Evolutionary conservation across 2,888 invertebrate genomes (phyloP).

Genomic region (Psylliodes chrysocephalus): DNA sequence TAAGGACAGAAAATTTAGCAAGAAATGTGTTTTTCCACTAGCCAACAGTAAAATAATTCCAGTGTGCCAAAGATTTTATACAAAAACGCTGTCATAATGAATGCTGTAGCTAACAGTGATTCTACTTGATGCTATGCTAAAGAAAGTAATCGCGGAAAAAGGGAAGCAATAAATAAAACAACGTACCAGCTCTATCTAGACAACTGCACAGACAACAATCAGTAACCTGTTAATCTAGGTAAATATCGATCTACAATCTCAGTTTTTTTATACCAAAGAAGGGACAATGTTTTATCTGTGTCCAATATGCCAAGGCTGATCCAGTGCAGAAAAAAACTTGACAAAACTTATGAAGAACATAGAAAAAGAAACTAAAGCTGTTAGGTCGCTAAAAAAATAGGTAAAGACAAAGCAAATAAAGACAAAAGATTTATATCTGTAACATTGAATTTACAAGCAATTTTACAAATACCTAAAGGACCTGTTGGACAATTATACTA

Average conservation of each 20-base stretch:
- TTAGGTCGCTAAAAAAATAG: background rate
- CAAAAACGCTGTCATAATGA: too few species aligned
- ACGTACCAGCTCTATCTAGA: background rate
- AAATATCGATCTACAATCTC: conserved; percentile 6
- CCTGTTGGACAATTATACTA: background rate
- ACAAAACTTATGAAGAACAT: too few species aligned
- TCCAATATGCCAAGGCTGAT: background rate
- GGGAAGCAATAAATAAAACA: background rate
- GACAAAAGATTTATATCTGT: background rate
- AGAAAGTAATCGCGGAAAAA: too few species aligned
- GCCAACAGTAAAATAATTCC: too few species aligned
- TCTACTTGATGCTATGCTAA: too few species aligned
- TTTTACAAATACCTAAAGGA: conserved; percentile 11
- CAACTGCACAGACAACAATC: background rate
- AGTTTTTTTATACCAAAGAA: conserved; percentile 14
- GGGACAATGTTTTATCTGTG: background rate
- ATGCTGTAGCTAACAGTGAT: too few species aligned
- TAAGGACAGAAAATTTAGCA: too few species aligned
- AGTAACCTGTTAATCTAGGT: background rate
- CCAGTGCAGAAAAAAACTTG: background rate
- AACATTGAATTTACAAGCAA: too few species aligned
- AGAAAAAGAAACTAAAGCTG: background rate
- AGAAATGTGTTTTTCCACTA: too few species aligned
- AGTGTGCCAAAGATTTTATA: too few species aligned
- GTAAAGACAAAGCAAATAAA: conserved; percentile 2